Base-by-base conservation (phyloP, 2,888 invertebrate genomes). In the Geophilus truncorum region DNA sequence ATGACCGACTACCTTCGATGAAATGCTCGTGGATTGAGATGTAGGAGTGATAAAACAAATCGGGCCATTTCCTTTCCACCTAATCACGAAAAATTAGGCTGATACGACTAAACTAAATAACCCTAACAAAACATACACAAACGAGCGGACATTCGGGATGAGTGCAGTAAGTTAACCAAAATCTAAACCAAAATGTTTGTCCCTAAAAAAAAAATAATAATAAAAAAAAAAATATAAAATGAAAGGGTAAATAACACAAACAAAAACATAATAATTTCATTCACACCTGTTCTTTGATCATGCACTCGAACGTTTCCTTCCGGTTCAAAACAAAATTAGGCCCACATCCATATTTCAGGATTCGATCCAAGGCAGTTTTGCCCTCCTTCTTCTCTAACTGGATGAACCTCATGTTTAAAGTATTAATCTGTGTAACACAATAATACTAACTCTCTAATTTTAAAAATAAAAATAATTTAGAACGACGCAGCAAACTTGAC, bases 281-380 rank as follows among this genome's bases (percentile, higher is more conserved):
- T 70, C 18, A 7, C n/a, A 70, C 70, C 70, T 70, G 70, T 28
- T 70, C 25, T 28, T 70, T 70, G 23, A 70, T 23, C 70, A 70
- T 70, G 28, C 70, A 70, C 28, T 70, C 70, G 28, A 70, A 70
- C 70, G 28, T 70, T 7, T 70, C 70, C 6, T 70, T 70, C 9
- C 70, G 70, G n/a, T 70, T 70, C 28, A 70, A 70, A 70, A 70
- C 25, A 70, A 70, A 70, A 23, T 70, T 70, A 70, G 70, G 70
- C 70, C 70, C 70, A 28, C 70, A 70, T 15, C 70, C 70, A 12
- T 70, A 70, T n/a, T 70, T 70, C 1, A 70, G 70, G 1, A 70
- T 70, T 15, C 70, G 10, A 28, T 70, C 70, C 28, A 70, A 70
- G 28, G 70, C 70, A 28, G 70, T 70, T 70, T 70, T 70, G n/a